Percentiles rank a stretch among this genome's conserved stretches.
Evolutionary conservation across 2,797 vertebrate species (phyloP).

Genomic region (Hypotaenidia philippensis): DNA sequence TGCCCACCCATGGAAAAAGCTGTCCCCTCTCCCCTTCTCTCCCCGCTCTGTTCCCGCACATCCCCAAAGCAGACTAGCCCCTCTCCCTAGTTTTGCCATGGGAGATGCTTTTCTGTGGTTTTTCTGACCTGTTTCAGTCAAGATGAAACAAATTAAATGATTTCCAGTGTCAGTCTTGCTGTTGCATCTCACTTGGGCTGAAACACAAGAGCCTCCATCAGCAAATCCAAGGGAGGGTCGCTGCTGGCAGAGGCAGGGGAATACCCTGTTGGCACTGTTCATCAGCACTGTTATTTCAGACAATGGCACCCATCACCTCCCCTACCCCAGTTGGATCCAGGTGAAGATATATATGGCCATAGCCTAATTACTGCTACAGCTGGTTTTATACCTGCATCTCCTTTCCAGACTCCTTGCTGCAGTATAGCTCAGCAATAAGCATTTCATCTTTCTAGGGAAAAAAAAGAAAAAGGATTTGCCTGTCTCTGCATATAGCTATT

Average conservation of each 20-base stretch:
- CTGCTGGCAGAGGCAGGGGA: background rate
- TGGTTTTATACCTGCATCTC: background rate
- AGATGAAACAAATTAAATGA: background rate
- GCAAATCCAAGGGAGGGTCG: background rate
- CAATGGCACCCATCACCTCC: fast-evolving
- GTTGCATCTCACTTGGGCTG: background rate
- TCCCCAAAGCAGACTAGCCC: background rate
- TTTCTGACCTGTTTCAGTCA: background rate
- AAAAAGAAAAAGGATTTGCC: background rate
- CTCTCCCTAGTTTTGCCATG: background rate
- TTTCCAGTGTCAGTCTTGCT: background rate
- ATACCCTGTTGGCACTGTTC: too few species aligned
- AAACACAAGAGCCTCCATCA: background rate
- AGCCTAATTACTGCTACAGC: background rate
- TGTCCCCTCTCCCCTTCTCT: background rate
- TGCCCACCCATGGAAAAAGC: background rate
- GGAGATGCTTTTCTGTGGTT: background rate
- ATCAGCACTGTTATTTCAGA: background rate
- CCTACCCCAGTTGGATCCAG: background rate
- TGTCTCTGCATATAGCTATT: background rate
- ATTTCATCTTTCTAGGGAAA: background rate
- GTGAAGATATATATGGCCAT: background rate
- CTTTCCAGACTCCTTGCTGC: background rate
- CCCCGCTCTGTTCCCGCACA: fast-evolving
- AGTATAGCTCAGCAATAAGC: background rate